A percentile compares a stretch with the other conserved stretches of the same genome.
These are phyloP conservation scores for Beris morrisii DNA, from an alignment of 2,888 invertebrate species.

Conservation along the genomic window DNA sequence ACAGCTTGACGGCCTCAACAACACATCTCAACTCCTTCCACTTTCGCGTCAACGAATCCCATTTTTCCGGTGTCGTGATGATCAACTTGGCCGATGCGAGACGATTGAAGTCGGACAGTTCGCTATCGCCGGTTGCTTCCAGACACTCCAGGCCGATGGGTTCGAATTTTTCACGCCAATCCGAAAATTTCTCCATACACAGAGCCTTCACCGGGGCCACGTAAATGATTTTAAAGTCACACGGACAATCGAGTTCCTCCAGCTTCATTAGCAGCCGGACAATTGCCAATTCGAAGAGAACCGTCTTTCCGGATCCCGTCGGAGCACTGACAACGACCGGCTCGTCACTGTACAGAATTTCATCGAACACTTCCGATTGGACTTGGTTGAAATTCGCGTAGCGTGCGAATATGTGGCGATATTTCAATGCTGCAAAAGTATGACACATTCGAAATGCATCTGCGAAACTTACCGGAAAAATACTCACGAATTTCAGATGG, in stretches of 20 bases:
- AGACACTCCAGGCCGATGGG: slow-evolving; percentile 65
- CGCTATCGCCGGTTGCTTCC: slow-evolving; percentile 78
- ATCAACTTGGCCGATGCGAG: slow-evolving; percentile 63
- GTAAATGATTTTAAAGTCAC: slow-evolving; percentile 73
- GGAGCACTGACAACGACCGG: slow-evolving; percentile 77
- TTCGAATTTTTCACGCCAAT: slow-evolving; percentile 74
- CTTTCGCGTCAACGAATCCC: slow-evolving; percentile 76
- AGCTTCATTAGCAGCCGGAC: slow-evolving; percentile 64
- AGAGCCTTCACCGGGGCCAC: slow-evolving; percentile 82
- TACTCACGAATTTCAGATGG: slow-evolving; percentile 20
- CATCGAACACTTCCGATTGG: slow-evolving; percentile 71
- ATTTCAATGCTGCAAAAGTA: slow-evolving; percentile 58
- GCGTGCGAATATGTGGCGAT: slow-evolving; percentile 59
- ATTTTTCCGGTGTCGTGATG: slow-evolving; percentile 83
- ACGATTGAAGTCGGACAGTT: slow-evolving; percentile 62
- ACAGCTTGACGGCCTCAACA: slow-evolving; percentile 65
- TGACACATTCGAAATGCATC: too few species aligned
- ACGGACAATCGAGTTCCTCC: slow-evolving; percentile 53
- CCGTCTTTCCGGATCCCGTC: slow-evolving; percentile 83
- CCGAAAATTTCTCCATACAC: slow-evolving; percentile 69
- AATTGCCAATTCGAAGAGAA: slow-evolving; percentile 79
- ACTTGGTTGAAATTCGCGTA: slow-evolving; percentile 72
- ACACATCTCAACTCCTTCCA: slow-evolving; percentile 70
- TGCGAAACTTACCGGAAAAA: neutral
- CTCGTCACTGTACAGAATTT: slow-evolving; percentile 68